Percentiles rank a stretch among this genome's conserved stretches.
phyloP scores from a whole-genome alignment of 2,113 vertebrate genomes.

The Zosterops borbonicus region DNA sequence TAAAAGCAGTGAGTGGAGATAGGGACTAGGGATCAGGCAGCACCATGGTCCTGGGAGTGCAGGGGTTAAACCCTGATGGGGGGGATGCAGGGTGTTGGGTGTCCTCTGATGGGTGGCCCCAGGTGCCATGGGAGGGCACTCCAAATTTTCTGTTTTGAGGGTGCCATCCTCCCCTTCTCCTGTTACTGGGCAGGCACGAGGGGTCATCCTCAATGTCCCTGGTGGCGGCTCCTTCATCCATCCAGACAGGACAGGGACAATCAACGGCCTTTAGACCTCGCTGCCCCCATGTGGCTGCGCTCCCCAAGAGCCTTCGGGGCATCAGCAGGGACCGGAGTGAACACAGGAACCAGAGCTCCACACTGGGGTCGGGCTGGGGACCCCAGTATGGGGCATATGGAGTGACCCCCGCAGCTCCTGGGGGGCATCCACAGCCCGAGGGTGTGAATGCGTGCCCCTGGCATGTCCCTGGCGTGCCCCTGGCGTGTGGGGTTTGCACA shows the following conservation, averaged over 20 bases:
- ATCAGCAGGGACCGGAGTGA: rapidly evolving
- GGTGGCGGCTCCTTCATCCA: background rate
- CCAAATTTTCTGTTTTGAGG: background rate
- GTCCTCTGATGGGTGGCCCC: background rate
- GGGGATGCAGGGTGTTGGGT: background rate
- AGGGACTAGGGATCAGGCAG: background rate
- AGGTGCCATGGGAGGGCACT: background rate
- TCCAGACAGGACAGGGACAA: background rate
- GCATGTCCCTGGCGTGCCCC: no score
- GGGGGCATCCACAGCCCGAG: background rate
- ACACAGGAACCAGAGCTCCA: background rate
- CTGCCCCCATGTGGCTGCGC: background rate
- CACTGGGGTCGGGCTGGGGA: background rate
- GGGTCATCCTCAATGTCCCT: background rate
- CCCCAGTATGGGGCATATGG: background rate
- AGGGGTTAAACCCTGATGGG: background rate
- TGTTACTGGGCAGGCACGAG: background rate
- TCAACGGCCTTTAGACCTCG: background rate
- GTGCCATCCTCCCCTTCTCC: background rate
- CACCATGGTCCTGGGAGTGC: background rate
- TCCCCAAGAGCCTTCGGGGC: background rate
- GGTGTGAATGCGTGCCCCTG: background rate
- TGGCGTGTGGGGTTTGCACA: background rate
- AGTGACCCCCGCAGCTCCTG: background rate
- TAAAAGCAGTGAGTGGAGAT: background rate